phyloP scores from a whole-genome alignment of 2,797 vertebrate species.

The Sebastes steindachneri region DNA sequence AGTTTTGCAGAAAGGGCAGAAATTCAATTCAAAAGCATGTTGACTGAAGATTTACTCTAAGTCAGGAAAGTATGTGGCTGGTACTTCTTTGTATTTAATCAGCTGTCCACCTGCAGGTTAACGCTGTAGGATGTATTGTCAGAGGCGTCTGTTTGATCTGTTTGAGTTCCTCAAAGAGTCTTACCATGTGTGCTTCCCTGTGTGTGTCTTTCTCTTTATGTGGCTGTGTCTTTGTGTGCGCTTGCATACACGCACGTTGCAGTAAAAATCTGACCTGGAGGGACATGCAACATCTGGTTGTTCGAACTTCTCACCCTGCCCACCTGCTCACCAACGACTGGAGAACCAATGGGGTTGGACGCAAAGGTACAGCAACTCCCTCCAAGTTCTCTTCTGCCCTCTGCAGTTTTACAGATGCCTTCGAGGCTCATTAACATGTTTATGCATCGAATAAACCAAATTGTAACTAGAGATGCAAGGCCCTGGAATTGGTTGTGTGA shows the following conservation, averaged over 20 bases:
- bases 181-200: neutral
- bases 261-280: constrained; percentile 98
- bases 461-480: constrained; percentile 2
- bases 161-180: constrained; percentile 19
- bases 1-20: neutral
- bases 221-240: constrained; percentile 2
- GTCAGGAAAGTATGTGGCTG: neutral
- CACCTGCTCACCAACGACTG: constrained; percentile 95
- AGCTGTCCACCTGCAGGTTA: constrained; percentile 42
- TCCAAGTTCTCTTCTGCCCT: constrained; percentile 9
- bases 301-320: constrained; percentile 92
- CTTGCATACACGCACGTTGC: neutral
- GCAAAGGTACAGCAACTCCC: constrained; percentile 87
- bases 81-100: constrained; percentile 41
- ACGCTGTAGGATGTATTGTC: constrained; percentile 10
- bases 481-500: neutral
- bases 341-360: constrained; percentile 94
- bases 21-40: constrained; percentile 22
- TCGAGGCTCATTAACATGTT: constrained; percentile 18
- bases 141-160: constrained; percentile 37
- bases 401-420: constrained; percentile 12
- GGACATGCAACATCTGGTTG: constrained; percentile 99
- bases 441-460: constrained; percentile 9
- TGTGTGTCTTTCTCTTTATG: neutral
- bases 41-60: constrained; percentile 11